A percentile compares a stretch with the other conserved stretches of the same genome.
Conservation (phyloP, 2,113 vertebrate genomes). For the Dipodomys stephensi region DNA sequence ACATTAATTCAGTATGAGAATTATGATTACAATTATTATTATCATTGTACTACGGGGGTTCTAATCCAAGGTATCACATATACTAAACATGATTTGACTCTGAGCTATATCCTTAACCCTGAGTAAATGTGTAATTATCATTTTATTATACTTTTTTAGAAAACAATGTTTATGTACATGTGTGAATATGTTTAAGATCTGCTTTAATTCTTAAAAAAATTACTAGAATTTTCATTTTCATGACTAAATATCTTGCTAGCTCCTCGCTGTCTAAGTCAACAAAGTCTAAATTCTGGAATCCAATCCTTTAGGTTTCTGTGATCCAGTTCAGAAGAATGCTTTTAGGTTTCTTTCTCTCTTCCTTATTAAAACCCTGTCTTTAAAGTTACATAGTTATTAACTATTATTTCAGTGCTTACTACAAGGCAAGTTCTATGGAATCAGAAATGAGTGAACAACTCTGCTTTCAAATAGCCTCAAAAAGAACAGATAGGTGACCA, state of each 20-base stretch:
- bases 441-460: conserved; percentile 24
- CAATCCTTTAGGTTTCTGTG: not conserved
- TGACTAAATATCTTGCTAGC: conserved; percentile 6
- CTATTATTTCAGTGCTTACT: conserved; percentile 21
- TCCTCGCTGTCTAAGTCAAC: not conserved
- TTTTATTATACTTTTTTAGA: conserved; percentile 10
- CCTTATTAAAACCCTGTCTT: conserved; percentile 38
- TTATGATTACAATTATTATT: too few species aligned
- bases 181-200: conserved; percentile 13
- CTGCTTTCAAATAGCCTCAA: not conserved
- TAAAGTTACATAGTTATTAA: conserved; percentile 16
- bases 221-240: conserved; percentile 7
- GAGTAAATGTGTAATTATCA: not conserved
- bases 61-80: not conserved
- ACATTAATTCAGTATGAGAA: not conserved
- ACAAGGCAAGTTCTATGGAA: not conserved
- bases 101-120: not conserved
- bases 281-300: conserved; percentile 10
- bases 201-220: conserved; percentile 10
- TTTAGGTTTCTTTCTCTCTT: not conserved
- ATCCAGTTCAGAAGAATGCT: not conserved
- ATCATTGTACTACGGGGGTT: too few species aligned
- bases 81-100: not conserved
- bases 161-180: not conserved
- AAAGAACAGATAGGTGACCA: not conserved